phyloP scores from a whole-genome alignment of 1,140 invertebrate species.

The Steinernema feltiae region DNA sequence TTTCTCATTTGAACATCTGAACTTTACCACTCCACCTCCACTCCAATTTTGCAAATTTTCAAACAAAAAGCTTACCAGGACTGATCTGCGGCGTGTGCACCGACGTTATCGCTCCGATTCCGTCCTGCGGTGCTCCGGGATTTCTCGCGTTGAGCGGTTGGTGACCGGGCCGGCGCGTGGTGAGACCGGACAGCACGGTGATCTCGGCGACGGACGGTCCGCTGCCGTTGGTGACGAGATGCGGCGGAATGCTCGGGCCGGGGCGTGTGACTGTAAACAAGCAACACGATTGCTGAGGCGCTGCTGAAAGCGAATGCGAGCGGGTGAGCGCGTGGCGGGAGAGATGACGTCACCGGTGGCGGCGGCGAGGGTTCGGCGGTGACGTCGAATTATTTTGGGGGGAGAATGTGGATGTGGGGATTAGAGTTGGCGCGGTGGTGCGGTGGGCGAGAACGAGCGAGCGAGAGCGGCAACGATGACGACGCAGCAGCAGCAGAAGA shows the following conservation, averaged over 20 bases:
- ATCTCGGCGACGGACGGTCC: slow-evolving; percentile 9
- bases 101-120: too few relatives aligned
- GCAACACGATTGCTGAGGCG: neutral
- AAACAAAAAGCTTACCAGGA: neutral
- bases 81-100: slow-evolving; percentile 12
- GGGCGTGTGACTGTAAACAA: slow-evolving; percentile 9
- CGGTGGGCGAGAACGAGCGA: too few relatives aligned
- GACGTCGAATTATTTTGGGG: too few relatives aligned
- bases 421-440: too few relatives aligned
- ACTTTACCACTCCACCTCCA: too few relatives aligned
- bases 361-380: too few relatives aligned
- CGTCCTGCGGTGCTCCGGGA: too few relatives aligned
- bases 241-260: slow-evolving; percentile 2
- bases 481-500: too few relatives aligned
- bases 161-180: neutral
- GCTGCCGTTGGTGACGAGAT: slow-evolving; percentile 7
- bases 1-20: too few relatives aligned
- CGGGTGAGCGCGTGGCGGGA: neutral
- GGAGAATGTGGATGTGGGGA: too few relatives aligned
- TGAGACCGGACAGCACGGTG: neutral
- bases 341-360: neutral
- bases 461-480: too few relatives aligned
- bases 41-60: neutral
- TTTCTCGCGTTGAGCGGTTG: too few relatives aligned
- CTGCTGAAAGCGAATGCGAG: neutral